Evolutionary conservation across 2,797 vertebrate species (phyloP), one percentile per base, ranked within the genome.

Genomic region (Rhynchotus rufescens): DNA sequence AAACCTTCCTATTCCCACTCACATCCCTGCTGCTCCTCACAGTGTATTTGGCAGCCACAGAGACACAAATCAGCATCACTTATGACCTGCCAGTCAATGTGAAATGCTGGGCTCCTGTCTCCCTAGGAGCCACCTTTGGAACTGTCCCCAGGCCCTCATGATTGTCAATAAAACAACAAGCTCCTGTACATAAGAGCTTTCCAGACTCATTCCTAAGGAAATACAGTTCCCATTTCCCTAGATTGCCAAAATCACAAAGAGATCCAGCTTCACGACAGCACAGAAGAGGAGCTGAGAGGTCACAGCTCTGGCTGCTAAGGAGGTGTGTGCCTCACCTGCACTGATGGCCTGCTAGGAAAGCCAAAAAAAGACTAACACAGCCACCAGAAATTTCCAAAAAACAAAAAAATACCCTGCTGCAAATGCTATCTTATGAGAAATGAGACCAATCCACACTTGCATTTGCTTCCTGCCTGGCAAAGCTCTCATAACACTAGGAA

Each of bases 51-150:
- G 88, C 91, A 77, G 79, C 17, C 61, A 34, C 67, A 26, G 28
- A 3, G 4, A 78, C 56, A 34, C 34, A n/a, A 62, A 57, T 23
- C 52, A 45, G 68, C 57, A 45, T 40, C 1, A 0, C 25, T 7
- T 21, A 71, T 40, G 49, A 45, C 28, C 38, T 10, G 36, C 9
- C 21, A 49, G 6, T 34, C 65, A 45, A 14, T 71, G 85, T 2
- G 45, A 42, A 86, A 60, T 0, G 0, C 66, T 17, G 61, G 0
- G 0, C 72, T n/a, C 1, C 1, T 44, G 75, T 0, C 0, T 47
- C 38, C 67, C 42, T 19, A 34, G n/a, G 47, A 66, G 12, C 14
- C 6, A 10, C 36, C 56, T 21, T 15, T 45, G 12, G 54, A 68
- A 68, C 47, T 36, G 28, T 28, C n/a, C 84, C 6, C 4, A 60